Evolutionary conservation across 2,888 invertebrate species (phyloP).

Genomic region (Morpho deidamia): DNA sequence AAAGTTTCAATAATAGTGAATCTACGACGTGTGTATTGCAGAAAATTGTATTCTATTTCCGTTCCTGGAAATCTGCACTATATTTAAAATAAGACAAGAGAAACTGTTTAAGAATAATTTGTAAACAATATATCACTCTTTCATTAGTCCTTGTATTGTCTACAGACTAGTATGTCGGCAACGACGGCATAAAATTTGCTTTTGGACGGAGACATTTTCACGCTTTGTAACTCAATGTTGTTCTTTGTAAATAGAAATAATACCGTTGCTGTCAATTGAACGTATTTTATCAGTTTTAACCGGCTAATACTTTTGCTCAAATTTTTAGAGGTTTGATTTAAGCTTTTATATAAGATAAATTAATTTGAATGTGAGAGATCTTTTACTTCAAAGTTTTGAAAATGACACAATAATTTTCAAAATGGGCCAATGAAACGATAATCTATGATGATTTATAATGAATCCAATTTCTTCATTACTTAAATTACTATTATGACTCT

Average conservation of each 20-base stretch:
- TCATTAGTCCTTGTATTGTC: conserved; percentile 21
- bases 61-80: conserved; percentile 13
- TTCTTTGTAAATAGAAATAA: conserved; percentile 18
- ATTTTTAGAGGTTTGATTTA: too few species aligned
- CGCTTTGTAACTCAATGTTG: conserved; percentile 17
- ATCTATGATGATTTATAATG: too few species aligned
- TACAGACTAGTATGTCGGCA: conserved; percentile 13
- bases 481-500: too few species aligned
- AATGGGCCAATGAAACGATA: too few species aligned
- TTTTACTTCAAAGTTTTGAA: too few species aligned
- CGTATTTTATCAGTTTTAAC: background rate
- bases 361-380: too few species aligned
- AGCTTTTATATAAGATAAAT: too few species aligned
- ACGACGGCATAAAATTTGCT: conserved; percentile 19
- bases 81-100: conserved; percentile 18
- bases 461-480: too few species aligned
- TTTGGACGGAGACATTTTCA: conserved; percentile 23
- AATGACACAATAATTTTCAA: too few species aligned
- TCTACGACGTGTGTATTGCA: conserved; percentile 1
- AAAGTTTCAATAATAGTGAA: conserved; percentile 3
- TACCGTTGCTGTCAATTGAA: conserved; percentile 2
- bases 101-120: conserved; percentile 15
- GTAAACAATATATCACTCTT: conserved; percentile 23
- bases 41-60: conserved; percentile 8
- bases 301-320: background rate